These are phyloP conservation scores for Rhingia campestris DNA, from an alignment of 2,888 invertebrate genomes.

Conservation along the genomic window DNA sequence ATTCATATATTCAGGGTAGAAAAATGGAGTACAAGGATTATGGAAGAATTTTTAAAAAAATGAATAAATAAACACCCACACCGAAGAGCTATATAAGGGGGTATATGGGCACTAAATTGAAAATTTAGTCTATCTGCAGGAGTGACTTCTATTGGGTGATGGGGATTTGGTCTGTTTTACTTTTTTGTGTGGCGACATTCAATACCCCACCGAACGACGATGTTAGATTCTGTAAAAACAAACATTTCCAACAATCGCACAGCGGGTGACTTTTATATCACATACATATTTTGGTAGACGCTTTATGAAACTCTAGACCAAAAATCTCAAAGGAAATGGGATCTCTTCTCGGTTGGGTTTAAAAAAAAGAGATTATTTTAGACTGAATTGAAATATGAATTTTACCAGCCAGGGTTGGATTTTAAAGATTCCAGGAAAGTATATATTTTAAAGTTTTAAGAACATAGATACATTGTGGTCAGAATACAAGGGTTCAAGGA, in stretches of 20 bases:
- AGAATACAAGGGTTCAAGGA: too few species aligned
- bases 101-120: conserved; percentile 15
- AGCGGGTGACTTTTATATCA: conserved; percentile 61
- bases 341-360: background rate
- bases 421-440: background rate
- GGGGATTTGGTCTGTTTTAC: background rate
- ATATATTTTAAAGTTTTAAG: background rate
- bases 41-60: background rate
- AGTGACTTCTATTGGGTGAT: background rate
- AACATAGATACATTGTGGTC: too few species aligned
- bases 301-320: conserved; percentile 21
- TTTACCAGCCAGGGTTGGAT: conserved; percentile 3
- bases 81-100: conserved; percentile 4
- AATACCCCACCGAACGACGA: conserved; percentile 14
- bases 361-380: background rate
- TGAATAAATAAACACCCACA: conserved; percentile 11
- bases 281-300: conserved; percentile 7
- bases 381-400: conserved; percentile 27
- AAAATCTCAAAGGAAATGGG: conserved; percentile 5
- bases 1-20: conserved; percentile 20
- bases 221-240: conserved; percentile 34
- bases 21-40: background rate
- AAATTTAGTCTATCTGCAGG: conserved; percentile 22
- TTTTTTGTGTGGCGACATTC: conserved; percentile 34
- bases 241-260: conserved; percentile 54